Base-by-base conservation (phyloP, 64 coral and sea anemone species). In the Montipora foliosa region DNA sequence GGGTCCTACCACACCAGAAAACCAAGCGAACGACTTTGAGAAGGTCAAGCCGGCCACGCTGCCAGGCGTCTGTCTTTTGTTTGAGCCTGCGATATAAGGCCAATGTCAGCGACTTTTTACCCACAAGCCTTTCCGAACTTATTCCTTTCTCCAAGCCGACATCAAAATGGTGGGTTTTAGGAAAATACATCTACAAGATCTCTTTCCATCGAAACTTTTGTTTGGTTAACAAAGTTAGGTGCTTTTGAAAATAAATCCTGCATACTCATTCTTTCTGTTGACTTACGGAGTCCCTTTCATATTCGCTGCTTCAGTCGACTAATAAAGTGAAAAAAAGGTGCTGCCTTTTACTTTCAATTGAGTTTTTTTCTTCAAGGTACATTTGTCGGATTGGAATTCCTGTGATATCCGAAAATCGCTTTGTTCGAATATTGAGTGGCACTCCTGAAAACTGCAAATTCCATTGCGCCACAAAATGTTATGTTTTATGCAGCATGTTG, bases 101-200 rank as follows among this genome's bases (percentile, higher is more conserved):
- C 6, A 37, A 37, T 37, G 37, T 37, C 37, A 37, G 37, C 37
- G 37, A 37, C 37, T 37, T 70, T 47, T 86, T 79, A 75, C 87
- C 95, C 95, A 96, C 49, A 93, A 93, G 67, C 9, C 91, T 10
- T 49, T 90, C 19, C 91, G 16, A 80, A 25, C 5, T 52, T 19
- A n/a, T 50, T 44, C 19, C 76, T 70, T 62, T 93, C 91, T 93
- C 80, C 75, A 49, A 67, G 67, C 77, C 66, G 44, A 93, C 91
- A 89, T 93, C 80, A 93, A 90, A 87, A 96, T 96, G 95, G 95
- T 96, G 87, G 83, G 95, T 96, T 87, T 80, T 59, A 12, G 10
- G n/a, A 11, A 48, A 79, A 48, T 67, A 58, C 8, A 37, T 58
- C 44, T 13, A 60, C 60, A 64, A 87, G 15, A 96, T 96, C 95